Base-by-base conservation (phyloP, 2,888 invertebrate species). In the Brenthis hecate region DNA sequence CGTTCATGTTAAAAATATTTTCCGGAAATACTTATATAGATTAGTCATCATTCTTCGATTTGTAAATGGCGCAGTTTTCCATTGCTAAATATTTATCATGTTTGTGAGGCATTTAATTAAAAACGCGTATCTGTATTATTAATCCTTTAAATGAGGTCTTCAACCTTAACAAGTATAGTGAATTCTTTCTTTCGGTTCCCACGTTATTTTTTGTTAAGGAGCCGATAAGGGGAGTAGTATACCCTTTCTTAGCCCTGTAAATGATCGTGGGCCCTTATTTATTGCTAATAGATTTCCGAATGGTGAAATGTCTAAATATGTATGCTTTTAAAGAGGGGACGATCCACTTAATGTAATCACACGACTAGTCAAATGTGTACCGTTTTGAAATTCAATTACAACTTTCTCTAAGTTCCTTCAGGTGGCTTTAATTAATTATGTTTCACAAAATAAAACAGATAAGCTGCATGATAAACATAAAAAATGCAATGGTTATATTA, bases 211-310 rank as follows among this genome's bases (percentile, higher is more conserved):
- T 90, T 90, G 87, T 91, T 81, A 83, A 84, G 82, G 81, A 84
- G 81, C 80, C 87, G 90, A 91, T 92, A 91, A 91, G 89, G 91
- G 91, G 91, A 89, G 86, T 85, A 82, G 84, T 84, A 82, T 88
- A 90, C 91, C 92, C 91, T 91, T 91, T 89, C 87, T 88, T 85
- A 85, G 85, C 82, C 82, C 82, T 84, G 83, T 83, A 85, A 87
- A 85, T 85, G 87, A 86, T 86, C 84, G 87, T 83, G 82, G 85
- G 82, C 82, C 86, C 84, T 89, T 90, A 90, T 91, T 90, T 90
- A 90, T 89, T 87, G 86, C 88, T 89, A 88, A 91, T 91, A 91
- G 88, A 89, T 89, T 87, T 88, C 79, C 84, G 81, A 89, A 86
- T 81, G 81, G 85, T 85, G 79, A 81, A 86, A 83, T 81, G 79